Evolutionary conservation across 1,140 invertebrate genomes (phyloP).

Genomic region (Drosophila kurseongensis): DNA sequence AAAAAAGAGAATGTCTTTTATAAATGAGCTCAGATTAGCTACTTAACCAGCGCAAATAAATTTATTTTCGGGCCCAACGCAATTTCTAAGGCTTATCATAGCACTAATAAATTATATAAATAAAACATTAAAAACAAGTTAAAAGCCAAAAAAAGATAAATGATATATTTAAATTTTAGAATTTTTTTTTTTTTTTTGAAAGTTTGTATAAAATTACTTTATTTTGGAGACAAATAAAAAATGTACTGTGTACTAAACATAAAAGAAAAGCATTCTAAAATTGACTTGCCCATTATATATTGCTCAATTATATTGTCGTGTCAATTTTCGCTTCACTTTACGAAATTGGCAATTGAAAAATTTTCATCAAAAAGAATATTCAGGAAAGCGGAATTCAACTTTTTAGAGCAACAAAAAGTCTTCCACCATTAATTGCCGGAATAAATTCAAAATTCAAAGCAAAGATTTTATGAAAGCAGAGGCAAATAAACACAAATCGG

Average conservation of each 20-base stretch:
- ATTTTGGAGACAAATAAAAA: background rate
- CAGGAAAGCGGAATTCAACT: background rate
- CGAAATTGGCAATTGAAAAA: slow-evolving; percentile 34
- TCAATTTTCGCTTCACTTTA: slow-evolving; percentile 16
- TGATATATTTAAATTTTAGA: slow-evolving; percentile 18
- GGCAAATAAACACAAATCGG: slow-evolving; percentile 39
- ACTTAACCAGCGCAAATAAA: background rate
- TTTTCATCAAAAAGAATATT: slow-evolving; percentile 1
- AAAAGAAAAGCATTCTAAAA: slow-evolving; percentile 29
- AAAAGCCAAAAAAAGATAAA: background rate
- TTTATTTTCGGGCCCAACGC: background rate
- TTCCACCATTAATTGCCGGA: background rate
- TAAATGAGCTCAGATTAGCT: background rate
- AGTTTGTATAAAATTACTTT: background rate
- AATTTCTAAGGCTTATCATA: slow-evolving; percentile 5
- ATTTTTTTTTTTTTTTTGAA: slow-evolving; percentile 1
- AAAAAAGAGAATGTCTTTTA: background rate
- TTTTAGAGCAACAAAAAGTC: slow-evolving; percentile 3
- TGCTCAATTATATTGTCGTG: background rate
- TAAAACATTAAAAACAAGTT: background rate
- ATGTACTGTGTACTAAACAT: slow-evolving; percentile 4
- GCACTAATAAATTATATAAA: slow-evolving; percentile 1
- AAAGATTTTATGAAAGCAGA: slow-evolving; percentile 15
- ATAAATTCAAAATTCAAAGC: slow-evolving; percentile 32
- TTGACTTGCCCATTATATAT: slow-evolving; percentile 48